Base-by-base conservation (phyloP, 92 coral and sea anemone species). In the Paramuricea clavata region DNA sequence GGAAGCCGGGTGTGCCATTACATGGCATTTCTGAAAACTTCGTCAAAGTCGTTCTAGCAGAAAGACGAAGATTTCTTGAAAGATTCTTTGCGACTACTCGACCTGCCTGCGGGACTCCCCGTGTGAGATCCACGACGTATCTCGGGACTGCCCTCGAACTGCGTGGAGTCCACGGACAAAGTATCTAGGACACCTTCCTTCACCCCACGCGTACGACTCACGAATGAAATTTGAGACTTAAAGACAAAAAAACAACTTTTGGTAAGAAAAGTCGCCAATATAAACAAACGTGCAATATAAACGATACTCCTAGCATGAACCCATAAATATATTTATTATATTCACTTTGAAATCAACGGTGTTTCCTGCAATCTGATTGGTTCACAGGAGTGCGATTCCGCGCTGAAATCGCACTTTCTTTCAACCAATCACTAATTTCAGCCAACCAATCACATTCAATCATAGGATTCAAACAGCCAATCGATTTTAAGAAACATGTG, bases 181-280 rank as follows among this genome's bases (percentile, higher is more conserved):
- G 59, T 47, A 60, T 35, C 19, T 3, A 35, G 71, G 15, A 59
- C 71, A 36, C 49, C n/a, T 11, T 79, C 84, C 34, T 79, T 79
- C 72, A 79, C 67, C 17, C 84, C 84, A 79, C 84, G 84, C 73
- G 73, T 79, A 17, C 73, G 84, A 0, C 31, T 41, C 72, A 79
- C 84, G 54, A 79, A 79, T 12, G 72, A 79, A 35, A 79, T 79
- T 59, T 79, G 84, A 41, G 84, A 59, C 84, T 79, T n/a, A n/a
- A 72, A 41, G 7, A 12, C 1, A 72, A 35, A 21, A 72, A 72
- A 8, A 33, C 0, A 44, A 36, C 17, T n/a, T 21, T 22, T 19
- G 1, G 6, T 17, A 28, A 16, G 43, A 67, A 28, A 22, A 34
- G 0, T n/a, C n/a, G n/a, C n/a, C n/a, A n/a, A n/a, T n/a, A n/a